phyloP scores from a whole-genome alignment of 2,888 invertebrate species.

The Branchellion lobata region DNA sequence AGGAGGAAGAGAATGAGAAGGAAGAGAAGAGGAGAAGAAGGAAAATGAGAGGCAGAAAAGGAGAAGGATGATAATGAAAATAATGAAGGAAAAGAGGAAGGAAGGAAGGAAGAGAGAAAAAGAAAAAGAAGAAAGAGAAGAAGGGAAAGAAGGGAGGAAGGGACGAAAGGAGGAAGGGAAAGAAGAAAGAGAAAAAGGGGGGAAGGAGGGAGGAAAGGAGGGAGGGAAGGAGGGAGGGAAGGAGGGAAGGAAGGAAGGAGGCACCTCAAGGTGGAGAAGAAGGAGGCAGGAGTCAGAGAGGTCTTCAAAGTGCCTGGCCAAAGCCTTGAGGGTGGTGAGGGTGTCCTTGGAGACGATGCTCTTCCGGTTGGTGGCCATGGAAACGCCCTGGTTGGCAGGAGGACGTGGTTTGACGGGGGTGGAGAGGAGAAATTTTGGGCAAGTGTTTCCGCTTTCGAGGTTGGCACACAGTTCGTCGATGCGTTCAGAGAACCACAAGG shows the following conservation, averaged over 20 bases:
- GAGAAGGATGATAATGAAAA: too few relatives aligned
- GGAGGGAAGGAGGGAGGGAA: too few relatives aligned
- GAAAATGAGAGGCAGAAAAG: too few relatives aligned
- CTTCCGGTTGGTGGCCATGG: neutral
- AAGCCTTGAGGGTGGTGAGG: constrained; percentile 48
- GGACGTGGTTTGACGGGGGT: constrained; percentile 3
- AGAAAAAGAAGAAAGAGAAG: too few relatives aligned
- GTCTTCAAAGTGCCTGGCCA: constrained; percentile 51
- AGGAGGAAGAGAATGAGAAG: too few relatives aligned
- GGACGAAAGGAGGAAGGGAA: too few relatives aligned
- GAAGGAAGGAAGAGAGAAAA: too few relatives aligned
- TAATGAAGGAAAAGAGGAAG: too few relatives aligned
- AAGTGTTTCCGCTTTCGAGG: constrained; percentile 56
- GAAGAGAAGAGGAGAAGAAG: too few relatives aligned
- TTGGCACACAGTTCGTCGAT: constrained; percentile 68
- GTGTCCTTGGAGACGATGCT: constrained; percentile 49
- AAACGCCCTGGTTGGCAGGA: neutral
- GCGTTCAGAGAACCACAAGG: constrained; percentile 79
- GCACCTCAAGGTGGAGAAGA: constrained; percentile 85
- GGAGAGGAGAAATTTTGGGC: constrained; percentile 30
- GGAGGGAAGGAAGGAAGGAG: neutral
- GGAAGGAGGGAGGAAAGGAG: too few relatives aligned
- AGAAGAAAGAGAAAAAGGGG: too few relatives aligned
- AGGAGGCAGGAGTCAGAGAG: constrained; percentile 70
- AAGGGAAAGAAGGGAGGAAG: too few relatives aligned